Evolutionary conservation across 2,888 invertebrate genomes (phyloP).

Genomic region (Orchesella flavescens): DNA sequence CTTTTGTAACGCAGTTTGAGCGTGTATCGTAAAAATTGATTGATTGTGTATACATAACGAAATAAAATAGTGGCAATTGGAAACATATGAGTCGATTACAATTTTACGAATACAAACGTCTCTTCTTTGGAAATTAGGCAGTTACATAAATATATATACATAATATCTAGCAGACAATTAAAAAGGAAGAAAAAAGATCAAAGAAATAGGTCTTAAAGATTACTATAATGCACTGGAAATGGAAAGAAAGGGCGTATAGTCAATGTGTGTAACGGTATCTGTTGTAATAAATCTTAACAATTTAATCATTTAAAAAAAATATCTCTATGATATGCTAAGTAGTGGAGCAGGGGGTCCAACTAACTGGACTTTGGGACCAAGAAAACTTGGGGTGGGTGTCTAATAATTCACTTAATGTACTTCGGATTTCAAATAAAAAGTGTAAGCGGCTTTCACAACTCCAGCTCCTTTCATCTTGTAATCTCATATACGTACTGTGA

Average conservation of each 20-base stretch:
- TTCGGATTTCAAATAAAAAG: slow-evolving; percentile 44
- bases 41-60: no score
- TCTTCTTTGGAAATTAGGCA: not conserved
- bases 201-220: not conserved
- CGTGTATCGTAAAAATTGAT: not conserved
- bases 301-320: slow-evolving; percentile 46
- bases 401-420: slow-evolving; percentile 51
- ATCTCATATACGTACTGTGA: slow-evolving; percentile 34
- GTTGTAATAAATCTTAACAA: slow-evolving; percentile 43
- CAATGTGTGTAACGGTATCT: slow-evolving; percentile 37
- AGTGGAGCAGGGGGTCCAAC: slow-evolving; percentile 68
- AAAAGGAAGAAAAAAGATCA: slow-evolving; percentile 2
- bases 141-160: no score
- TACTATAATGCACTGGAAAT: slow-evolving; percentile 20
- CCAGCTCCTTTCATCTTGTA: slow-evolving; percentile 61
- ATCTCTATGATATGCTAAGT: slow-evolving; percentile 51
- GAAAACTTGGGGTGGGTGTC: slow-evolving; percentile 62
- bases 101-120: slow-evolving; percentile 21
- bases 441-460: slow-evolving; percentile 59
- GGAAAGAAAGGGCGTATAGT: slow-evolving; percentile 11
- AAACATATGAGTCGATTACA: slow-evolving; percentile 5
- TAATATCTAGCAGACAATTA: no score
- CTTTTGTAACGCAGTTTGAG: not conserved
- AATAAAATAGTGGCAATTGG: not conserved
- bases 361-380: slow-evolving; percentile 67